phyloP scores from a whole-genome alignment of 2,113 vertebrate species.

The Microtus pennsylvanicus region DNA sequence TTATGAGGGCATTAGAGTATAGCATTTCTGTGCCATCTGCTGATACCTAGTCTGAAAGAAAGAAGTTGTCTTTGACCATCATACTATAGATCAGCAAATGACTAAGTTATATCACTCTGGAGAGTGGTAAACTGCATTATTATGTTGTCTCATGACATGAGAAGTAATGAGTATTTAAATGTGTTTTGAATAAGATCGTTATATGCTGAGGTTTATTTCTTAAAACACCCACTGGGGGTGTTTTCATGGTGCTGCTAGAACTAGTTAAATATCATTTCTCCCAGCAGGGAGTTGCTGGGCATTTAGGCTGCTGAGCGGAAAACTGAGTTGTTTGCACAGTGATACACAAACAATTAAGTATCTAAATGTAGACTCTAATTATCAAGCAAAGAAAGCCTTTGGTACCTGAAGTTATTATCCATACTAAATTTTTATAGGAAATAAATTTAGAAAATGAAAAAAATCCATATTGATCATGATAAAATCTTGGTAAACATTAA shows the following conservation, averaged over 20 bases:
- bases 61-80: slow-evolving; percentile 39
- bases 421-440: not conserved
- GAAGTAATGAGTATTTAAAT: not conserved
- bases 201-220: not conserved
- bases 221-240: not conserved
- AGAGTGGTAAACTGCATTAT: slow-evolving; percentile 40
- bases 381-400: not conserved
- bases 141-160: not conserved
- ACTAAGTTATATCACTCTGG: not conserved
- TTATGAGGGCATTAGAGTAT: slow-evolving; percentile 43
- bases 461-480: not conserved
- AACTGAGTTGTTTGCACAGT: not conserved
- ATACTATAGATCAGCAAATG: slow-evolving; percentile 41
- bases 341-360: not conserved
- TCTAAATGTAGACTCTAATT: slow-evolving; percentile 52
- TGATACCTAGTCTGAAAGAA: slow-evolving; percentile 47
- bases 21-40: not conserved
- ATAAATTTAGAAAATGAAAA: slow-evolving; percentile 17
- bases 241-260: not conserved
- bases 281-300: not conserved
- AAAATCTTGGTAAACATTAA: not conserved
- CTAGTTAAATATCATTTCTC: slow-evolving; percentile 51
- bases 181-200: not conserved
- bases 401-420: not conserved
- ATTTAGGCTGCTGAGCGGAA: not conserved